A percentile compares a stretch with the other conserved stretches of the same genome.
Conservation (phyloP, 2,113 vertebrate genomes). For the Nettapus auritus region DNA sequence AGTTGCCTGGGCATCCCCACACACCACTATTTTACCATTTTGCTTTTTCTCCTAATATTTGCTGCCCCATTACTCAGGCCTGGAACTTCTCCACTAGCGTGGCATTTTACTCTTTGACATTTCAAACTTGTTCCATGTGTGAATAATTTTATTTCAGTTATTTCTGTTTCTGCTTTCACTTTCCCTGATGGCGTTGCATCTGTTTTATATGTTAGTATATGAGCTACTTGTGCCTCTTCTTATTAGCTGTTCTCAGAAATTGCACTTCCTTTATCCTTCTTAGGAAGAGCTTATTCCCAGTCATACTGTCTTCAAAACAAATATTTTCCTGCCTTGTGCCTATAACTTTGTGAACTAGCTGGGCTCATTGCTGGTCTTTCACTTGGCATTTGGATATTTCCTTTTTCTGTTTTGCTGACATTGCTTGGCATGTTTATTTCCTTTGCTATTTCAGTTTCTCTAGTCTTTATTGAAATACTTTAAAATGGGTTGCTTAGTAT, state of each 20-base stretch:
- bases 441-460: neutral
- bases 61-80: neutral
- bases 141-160: neutral
- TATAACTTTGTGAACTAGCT: neutral
- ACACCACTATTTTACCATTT: neutral
- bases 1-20: neutral
- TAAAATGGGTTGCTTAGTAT: neutral
- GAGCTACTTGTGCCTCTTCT: neutral
- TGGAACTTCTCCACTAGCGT: neutral
- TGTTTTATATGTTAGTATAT: neutral
- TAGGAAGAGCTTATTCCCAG: neutral
- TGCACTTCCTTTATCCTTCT: neutral
- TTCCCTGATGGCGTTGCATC: neutral
- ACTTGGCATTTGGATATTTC: neutral
- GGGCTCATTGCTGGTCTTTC: neutral
- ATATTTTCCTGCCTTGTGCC: neutral
- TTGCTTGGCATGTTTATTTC: neutral
- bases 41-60: neutral
- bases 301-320: neutral
- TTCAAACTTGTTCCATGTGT: neutral
- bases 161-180: conserved; percentile 31
- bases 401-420: neutral
- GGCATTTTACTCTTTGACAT: conserved; percentile 15
- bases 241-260: neutral
- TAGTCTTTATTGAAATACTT: neutral